Evolutionary conservation across 1,140 invertebrate genomes (phyloP).

Genomic region (Anoplophora glabripennis): DNA sequence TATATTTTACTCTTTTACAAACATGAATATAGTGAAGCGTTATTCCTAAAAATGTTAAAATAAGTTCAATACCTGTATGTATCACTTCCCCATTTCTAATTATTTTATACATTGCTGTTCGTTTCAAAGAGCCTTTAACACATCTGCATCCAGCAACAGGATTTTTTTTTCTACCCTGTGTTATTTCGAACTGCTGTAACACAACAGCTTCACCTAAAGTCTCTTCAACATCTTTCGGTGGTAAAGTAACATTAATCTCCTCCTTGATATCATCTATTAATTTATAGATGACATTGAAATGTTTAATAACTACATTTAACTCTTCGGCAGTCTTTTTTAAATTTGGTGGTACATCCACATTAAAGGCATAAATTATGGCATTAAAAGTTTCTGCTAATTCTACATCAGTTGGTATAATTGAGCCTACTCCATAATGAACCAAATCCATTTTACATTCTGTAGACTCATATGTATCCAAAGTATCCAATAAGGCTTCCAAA

Average conservation of each 20-base stretch:
- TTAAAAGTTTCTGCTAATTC: constrained; percentile 83
- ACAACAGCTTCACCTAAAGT: constrained; percentile 81
- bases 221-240: constrained; percentile 70
- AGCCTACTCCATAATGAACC: constrained; percentile 87
- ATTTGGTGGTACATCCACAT: constrained; percentile 60
- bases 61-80: constrained; percentile 61
- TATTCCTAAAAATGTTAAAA: neutral
- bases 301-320: constrained; percentile 60
- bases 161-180: constrained; percentile 76
- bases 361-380: constrained; percentile 82
- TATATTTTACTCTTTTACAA: no score
- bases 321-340: constrained; percentile 52
- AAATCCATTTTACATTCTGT: constrained; percentile 77
- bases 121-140: constrained; percentile 72
- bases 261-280: constrained; percentile 84
- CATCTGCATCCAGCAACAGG: constrained; percentile 88
- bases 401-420: constrained; percentile 77
- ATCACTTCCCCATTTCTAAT: constrained; percentile 69
- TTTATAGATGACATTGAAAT: constrained; percentile 87
- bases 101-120: constrained; percentile 66
- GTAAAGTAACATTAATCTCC: constrained; percentile 73
- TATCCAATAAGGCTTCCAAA: constrained; percentile 90
- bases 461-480: constrained; percentile 83
- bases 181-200: constrained; percentile 79
- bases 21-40: no score